These are phyloP conservation scores for Strigamia maritima DNA, from an alignment of 2,888 invertebrate species.

Conservation along the genomic window DNA sequence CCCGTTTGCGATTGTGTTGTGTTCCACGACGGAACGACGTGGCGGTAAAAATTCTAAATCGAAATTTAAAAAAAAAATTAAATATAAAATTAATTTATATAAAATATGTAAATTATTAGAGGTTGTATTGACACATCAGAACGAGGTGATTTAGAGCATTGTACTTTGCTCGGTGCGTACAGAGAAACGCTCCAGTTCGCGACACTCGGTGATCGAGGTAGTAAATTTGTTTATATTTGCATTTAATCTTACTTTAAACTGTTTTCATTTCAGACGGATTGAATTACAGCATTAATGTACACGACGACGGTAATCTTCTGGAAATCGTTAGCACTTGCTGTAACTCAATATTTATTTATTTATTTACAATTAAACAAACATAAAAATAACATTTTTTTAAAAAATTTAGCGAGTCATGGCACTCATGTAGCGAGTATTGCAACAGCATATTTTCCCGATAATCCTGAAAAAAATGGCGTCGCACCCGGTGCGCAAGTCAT, in stretches of 20 bases:
- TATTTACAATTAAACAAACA: no score
- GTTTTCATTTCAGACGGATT: constrained; percentile 64
- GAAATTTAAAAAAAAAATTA: constrained; percentile 12
- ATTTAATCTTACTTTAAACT: not conserved
- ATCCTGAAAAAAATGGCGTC: constrained; percentile 84
- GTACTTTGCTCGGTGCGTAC: constrained; percentile 76
- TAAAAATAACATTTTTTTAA: constrained; percentile 11
- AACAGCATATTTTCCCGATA: constrained; percentile 80
- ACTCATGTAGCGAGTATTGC: constrained; percentile 98
- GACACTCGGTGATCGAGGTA: constrained; percentile 64
- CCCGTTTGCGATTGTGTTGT: constrained; percentile 90
- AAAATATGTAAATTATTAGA: no score
- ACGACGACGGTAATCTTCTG: constrained; percentile 81
- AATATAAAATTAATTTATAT: no score
- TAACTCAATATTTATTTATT: no score
- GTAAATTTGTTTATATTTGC: no score
- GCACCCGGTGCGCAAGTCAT: constrained; percentile 95
- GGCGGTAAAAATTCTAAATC: constrained; percentile 64
- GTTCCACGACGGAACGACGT: constrained; percentile 83
- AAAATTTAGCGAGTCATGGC: constrained; percentile 82
- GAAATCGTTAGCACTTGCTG: constrained; percentile 94
- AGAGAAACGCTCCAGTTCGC: constrained; percentile 72
- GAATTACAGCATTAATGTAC: constrained; percentile 86
- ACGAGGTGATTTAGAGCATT: constrained; percentile 73
- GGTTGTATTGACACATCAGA: constrained; percentile 82